Evolutionary conservation across 1,140 invertebrate species (phyloP).

Genomic region (Semibalanus balanoides): DNA sequence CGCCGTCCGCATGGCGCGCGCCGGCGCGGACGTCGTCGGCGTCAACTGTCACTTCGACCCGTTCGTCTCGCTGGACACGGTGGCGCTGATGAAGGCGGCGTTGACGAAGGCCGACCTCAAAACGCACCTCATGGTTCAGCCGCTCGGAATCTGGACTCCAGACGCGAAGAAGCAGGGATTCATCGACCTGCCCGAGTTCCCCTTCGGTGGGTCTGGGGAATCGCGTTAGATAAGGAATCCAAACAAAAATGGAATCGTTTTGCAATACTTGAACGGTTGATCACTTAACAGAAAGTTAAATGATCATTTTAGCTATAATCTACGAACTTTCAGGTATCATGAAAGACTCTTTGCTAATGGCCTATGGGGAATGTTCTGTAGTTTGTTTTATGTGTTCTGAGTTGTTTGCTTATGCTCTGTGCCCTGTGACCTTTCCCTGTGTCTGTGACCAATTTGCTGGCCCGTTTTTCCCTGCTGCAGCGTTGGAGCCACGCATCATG

Average conservation of each 20-base stretch:
- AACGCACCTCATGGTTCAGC: slow-evolving; percentile 29
- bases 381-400: too few species aligned
- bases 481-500: slow-evolving; percentile 30
- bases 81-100: slow-evolving; percentile 30
- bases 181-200: slow-evolving; percentile 35
- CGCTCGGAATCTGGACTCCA: slow-evolving; percentile 30
- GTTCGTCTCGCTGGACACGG: slow-evolving; percentile 25
- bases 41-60: slow-evolving; percentile 35
- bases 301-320: too few species aligned
- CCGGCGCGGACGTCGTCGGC: slow-evolving; percentile 33
- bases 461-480: slow-evolving; percentile 16
- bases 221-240: too few species aligned
- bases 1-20: slow-evolving; percentile 31
- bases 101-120: slow-evolving; percentile 24
- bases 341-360: too few species aligned
- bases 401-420: too few species aligned
- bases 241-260: too few species aligned
- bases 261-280: too few species aligned
- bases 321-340: too few species aligned
- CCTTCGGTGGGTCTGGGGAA: slow-evolving; percentile 26
- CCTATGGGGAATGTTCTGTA: too few species aligned
- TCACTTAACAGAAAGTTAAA: too few species aligned
- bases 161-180: slow-evolving; percentile 33
- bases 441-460: not conserved
- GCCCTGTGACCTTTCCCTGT: not conserved